Conservation (phyloP, 2,113 vertebrate genomes). For the Speoplatyrhinus poulsoni region DNA sequence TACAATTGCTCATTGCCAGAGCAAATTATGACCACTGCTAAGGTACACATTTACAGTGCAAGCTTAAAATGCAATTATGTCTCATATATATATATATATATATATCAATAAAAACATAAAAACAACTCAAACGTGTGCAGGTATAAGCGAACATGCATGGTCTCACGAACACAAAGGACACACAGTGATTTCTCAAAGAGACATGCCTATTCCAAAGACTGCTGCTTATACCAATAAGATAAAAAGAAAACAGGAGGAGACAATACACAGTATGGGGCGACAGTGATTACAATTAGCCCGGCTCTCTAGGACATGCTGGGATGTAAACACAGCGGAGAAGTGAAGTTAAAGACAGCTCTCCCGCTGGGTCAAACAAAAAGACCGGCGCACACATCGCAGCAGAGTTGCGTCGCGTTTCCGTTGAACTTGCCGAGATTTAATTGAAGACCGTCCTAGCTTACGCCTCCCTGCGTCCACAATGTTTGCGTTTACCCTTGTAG, state of each 20-base stretch:
- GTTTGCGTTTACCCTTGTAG: slow-evolving; percentile 38
- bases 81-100: no score
- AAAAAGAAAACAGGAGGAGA: not conserved
- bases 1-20: no score
- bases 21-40: no score
- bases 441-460: slow-evolving; percentile 16
- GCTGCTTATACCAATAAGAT: no score
- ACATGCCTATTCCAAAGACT: no score
- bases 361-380: not conserved
- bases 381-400: not conserved
- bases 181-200: no score
- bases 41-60: no score
- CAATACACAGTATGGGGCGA: not conserved
- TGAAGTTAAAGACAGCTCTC: not conserved
- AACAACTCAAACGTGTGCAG: no score
- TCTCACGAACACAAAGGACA: no score
- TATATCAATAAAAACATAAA: no score
- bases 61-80: no score
- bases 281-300: not conserved
- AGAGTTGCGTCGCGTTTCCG: not conserved
- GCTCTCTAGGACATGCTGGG: not conserved
- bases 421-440: slow-evolving; percentile 17
- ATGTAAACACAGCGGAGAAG: slow-evolving; percentile 6
- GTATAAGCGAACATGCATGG: no score
- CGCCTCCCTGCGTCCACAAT: slow-evolving; percentile 18